A percentile compares a stretch with the other conserved stretches of the same genome.
Conservation (phyloP, 2,797 vertebrate genomes). For the Rachycentron canadum region DNA sequence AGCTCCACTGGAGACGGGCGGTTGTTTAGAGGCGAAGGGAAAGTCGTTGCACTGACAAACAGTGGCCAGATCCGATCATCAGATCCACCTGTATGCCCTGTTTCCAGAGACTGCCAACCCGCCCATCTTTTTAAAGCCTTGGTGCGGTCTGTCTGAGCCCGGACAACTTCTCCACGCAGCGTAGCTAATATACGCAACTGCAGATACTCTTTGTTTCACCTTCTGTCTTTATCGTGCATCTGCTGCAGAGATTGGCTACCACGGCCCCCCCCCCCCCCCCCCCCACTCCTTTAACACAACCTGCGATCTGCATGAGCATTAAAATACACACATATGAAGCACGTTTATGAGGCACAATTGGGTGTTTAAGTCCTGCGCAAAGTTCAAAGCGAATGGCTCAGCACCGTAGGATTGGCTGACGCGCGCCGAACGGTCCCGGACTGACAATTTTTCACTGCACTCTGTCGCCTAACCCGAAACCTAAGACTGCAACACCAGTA, state of each 20-base stretch:
- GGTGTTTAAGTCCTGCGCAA: constrained; percentile 76
- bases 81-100: constrained; percentile 75
- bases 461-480: constrained; percentile 61
- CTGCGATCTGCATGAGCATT: constrained; percentile 23
- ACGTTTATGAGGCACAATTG: constrained; percentile 49
- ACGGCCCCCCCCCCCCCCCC: not conserved
- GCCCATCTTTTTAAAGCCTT: constrained; percentile 46
- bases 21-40: constrained; percentile 29
- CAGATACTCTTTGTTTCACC: constrained; percentile 77
- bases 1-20: constrained; percentile 49
- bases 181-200: constrained; percentile 73
- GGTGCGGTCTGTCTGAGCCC: constrained; percentile 58
- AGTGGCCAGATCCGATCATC: constrained; percentile 28
- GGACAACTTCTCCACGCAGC: constrained; percentile 77
- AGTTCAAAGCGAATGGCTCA: constrained; percentile 78
- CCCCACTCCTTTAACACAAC: constrained; percentile 24
- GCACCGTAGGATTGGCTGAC: constrained; percentile 60
- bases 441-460: constrained; percentile 75
- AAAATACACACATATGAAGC: constrained; percentile 21
- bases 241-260: constrained; percentile 61
- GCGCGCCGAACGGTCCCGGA: constrained; percentile 74
- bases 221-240: constrained; percentile 67
- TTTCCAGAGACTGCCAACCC: constrained; percentile 54
- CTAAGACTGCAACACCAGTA: constrained; percentile 49
- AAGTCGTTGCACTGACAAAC: constrained; percentile 45